Evolutionary conservation across 2,888 invertebrate species (phyloP), one percentile per base, ranked within the genome.

Genomic region (Camponotus fellah): DNA sequence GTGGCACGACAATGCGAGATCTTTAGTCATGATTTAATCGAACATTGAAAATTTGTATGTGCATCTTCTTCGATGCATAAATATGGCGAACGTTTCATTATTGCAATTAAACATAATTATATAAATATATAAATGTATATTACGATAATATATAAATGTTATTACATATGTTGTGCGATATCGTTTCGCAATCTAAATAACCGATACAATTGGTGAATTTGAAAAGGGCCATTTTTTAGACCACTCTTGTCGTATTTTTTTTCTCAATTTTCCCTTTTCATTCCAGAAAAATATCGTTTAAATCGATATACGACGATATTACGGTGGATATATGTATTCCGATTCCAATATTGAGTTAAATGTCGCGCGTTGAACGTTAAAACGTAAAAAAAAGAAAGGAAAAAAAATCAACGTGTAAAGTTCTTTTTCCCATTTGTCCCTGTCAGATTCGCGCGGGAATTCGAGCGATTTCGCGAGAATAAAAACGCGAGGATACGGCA

Each of bases 401-500:
- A 12, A 46, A 46, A 46, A 46, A 14, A 46, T 12, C 49, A 64
- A 32, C 34, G 62, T 9, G 43, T 14, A 5, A 14, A 21, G 34
- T 75, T 46, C 40, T 26, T 71, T 53, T 46, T 40, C 53, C 21
- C 43, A 58, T 69, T 79, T 17, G 12, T 21, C 17, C 12, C n/a
- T 14, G 26, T 14, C 26, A 53, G 26, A 2, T 17, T 26, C 10
- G 68, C 68, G 21, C 58, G 60, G 26, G 10, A 26, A 26, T 26
- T 26, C 26, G 26, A 14, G 8, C 37, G n/a, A 71, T 71, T 34
- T 72, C 43, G 26, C 26, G 4, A 17, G 26, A 37, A 46, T 60
- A 72, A 80, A 71, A 80, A 62, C 46, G 43, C 60, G n/a, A 34
- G 43, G 9, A 32, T 40, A 40, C 26, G 34, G 68, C 43, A 71